Base-by-base conservation (phyloP, 2,888 invertebrate species). In the Ethmia dodecea region DNA sequence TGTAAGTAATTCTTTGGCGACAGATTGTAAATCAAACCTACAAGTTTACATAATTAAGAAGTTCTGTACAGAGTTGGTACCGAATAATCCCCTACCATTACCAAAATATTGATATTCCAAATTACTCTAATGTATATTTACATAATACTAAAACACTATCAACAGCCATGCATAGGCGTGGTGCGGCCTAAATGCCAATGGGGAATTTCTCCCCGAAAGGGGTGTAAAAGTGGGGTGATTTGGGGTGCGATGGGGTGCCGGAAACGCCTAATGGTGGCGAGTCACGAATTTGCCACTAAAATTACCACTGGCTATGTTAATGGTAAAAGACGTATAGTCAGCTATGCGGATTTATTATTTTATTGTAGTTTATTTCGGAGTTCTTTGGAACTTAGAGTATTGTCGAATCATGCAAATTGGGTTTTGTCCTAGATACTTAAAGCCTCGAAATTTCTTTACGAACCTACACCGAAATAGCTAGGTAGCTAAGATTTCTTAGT, bases 281-380 rank as follows among this genome's bases (percentile, higher is more conserved):
- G 81, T 77, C 84, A 84, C 84, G 84, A 74, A 71, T 55, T 38
- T 54, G 40, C 48, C 64, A 61, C 66, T 64, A 67, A 70, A 72
- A 69, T 70, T 67, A 66, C 57, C 30, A 42, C 37, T 35, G 45
- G 52, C 59, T 51, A 45, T 50, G 60, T 58, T 66, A 63, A 59
- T 61, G 52, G 41, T 45, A 36, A 34, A 22, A 35, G 34, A 30
- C 37, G 31, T 31, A 40, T 31, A 28, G 35, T 31, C 42, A 37
- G 43, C 44, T 24, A 25, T 33, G 29, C 28, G 12, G 40, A 35
- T 40, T 36, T 40, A 31, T 34, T 38, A 38, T 38, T 39, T 39
- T 32, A 39, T 35, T 28, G 15, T 22, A 5, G 27, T 18, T 32
- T 31, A 20, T 16, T 14, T n/a, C 27, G 11, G 20, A 22, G 13